Base-by-base conservation (phyloP, 2,113 vertebrate species). In the Stegastes partitus region DNA sequence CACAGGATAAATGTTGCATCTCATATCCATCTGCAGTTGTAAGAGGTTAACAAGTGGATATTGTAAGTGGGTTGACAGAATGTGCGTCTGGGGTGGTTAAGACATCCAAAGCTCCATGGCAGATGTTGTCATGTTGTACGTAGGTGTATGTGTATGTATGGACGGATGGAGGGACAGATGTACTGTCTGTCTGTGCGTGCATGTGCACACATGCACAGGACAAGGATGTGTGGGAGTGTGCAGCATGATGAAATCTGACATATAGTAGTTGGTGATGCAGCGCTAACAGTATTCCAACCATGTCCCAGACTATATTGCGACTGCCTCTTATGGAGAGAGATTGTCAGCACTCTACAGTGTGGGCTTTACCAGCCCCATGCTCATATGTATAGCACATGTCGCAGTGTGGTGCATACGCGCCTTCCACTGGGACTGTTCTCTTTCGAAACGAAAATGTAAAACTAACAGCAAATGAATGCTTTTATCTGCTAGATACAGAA, bases 351-450 rank as follows among this genome's bases (percentile, higher is more conserved):
- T 39, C 68, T 55, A 74, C 23, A 28, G 19, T 39, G n/a, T 77
- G 55, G 19, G 50, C 47, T 81, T 82, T 66, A 69, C 70, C 21
- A 56, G 51, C 34, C 22, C 28, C 28, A 16, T 39, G 22, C 67
- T 53, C 61, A 72, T 57, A 70, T 82, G 75, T 34, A 74, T 1
- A 61, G 63, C 87, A 85, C 68, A 79, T 87, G 81, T 55, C 77
- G 56, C 58, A 21, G 23, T 58, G 11, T 72, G 31, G 7, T 34
- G 31, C 31, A 34, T 34, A 50, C 68, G 69, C 50, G 55, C 42
- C 26, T 57, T 37, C 62, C 23, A 18, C 61, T 75, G 75, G 75
- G 64, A 82, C 73, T 10, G n/a, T 75, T 57, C 19, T 49, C 53
- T 67, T 16, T 9, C 2, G 21, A 31, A 65, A 39, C 21, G 50